Evolutionary conservation across 2,888 invertebrate species (phyloP), one percentile per base, ranked within the genome.

Genomic region (Amphimallon solstitiale): DNA sequence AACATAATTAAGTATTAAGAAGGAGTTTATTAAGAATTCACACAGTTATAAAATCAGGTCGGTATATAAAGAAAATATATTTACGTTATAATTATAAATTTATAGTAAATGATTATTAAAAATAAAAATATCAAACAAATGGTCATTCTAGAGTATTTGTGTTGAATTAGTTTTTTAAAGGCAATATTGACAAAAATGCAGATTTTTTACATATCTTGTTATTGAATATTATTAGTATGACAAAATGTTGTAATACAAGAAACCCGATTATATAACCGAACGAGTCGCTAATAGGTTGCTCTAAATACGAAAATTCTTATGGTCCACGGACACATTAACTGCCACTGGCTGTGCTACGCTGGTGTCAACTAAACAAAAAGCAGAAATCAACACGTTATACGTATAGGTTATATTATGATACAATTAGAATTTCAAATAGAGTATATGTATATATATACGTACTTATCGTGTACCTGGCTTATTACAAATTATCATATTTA

Each of bases 401-500:
- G n/a, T n/a, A n/a, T n/a, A n/a, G n/a, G n/a, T n/a, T n/a, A 59
- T 59, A 59, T 45, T 45, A 45, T 15, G 29, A 12, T 59, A 12
- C 23, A 15, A 29, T 59, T 59, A 59, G 43, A 43, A 59, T 59
- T 59, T 59, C 56, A 43, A 59, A 43, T 59, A 17, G 43, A 23
- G 9, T 59, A 43, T 43, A 43, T 45, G 56, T 43, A 59, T 59
- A 43, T 64, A 46, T 37, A 56, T 54, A 64, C 29, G 6, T 29
- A 29, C 29, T n/a, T n/a, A n/a, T n/a, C n/a, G 5, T 5, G 9
- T 29, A 29, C 29, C 1, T 29, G 29, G 40, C 54, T 35, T 23
- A 52, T 48, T 56, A 37, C 19, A 15, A 56, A 64, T 64, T 64
- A 64, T 12, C 64, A 64, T 64, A 64, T 64, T 56, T 56, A 64